These are phyloP conservation scores for Penaeus monodon DNA, from an alignment of 2,888 invertebrate species.

Conservation along the genomic window DNA sequence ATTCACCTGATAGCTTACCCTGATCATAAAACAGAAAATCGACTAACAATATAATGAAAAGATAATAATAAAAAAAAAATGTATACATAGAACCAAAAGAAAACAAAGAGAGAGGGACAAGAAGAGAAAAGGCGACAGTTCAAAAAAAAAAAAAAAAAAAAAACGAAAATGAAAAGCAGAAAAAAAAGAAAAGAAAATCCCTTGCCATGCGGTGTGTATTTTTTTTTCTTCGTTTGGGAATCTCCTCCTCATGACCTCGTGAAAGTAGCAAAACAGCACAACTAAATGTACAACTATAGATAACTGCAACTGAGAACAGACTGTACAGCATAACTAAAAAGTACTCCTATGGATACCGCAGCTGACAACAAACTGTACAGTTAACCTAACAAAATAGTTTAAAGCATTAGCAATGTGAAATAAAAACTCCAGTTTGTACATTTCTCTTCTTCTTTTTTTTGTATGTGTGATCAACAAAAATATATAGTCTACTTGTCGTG, in stretches of 20 bases:
- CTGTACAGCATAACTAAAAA: no score
- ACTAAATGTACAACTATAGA: conserved; percentile 20
- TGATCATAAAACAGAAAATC: no score
- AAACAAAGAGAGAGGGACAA: no score
- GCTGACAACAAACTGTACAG: conserved; percentile 28
- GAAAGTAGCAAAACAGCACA: background rate
- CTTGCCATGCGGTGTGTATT: background rate
- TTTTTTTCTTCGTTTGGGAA: no score
- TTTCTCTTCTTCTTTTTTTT: background rate
- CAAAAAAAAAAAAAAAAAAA: no score
- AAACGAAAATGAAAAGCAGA: no score
- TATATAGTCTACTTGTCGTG: background rate
- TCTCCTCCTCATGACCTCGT: background rate
- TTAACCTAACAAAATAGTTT: conserved; percentile 36
- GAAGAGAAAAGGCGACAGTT: no score
- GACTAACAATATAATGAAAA: no score
- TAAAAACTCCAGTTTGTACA: conserved; percentile 46
- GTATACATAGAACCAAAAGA: no score
- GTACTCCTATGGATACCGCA: background rate
- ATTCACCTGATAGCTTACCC: no score
- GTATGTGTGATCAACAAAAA: conserved; percentile 18
- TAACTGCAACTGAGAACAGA: conserved; percentile 37
- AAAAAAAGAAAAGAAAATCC: background rate
- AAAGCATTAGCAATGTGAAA: conserved; percentile 36
- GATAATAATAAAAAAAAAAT: no score